Conservation (phyloP, 2,888 invertebrate genomes). For the Tanypteryx hageni region DNA sequence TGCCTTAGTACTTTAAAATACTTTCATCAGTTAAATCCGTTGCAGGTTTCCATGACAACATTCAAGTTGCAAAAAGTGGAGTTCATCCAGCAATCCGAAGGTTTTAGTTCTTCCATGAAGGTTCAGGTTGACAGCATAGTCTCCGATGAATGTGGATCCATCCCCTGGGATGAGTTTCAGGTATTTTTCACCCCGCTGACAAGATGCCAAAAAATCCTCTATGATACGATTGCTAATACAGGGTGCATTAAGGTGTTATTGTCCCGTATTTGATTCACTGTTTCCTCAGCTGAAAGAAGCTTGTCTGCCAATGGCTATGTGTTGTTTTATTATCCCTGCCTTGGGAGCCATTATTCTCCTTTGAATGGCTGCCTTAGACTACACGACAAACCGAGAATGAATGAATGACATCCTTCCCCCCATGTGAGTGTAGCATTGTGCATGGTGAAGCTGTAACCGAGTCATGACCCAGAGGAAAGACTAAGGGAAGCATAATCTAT, state of each 20-base stretch:
- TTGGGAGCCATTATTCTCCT: conserved; percentile 25
- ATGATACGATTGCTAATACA: conserved; percentile 37
- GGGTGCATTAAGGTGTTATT: conserved; percentile 67
- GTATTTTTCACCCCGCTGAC: conserved; percentile 75
- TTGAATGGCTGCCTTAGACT: conserved; percentile 5
- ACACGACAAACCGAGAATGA: neutral
- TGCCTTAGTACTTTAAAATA: neutral
- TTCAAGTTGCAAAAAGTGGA: conserved; percentile 87
- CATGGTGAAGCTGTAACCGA: neutral
- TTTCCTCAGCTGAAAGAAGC: conserved; percentile 36
- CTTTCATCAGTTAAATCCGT: conserved; percentile 61
- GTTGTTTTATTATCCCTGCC: conserved; percentile 48
- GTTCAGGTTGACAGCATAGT: conserved; percentile 84
- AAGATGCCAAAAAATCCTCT: neutral
- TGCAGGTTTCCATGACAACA: conserved; percentile 78
- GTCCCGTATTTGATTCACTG: conserved; percentile 40
- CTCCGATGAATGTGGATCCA: conserved; percentile 90
- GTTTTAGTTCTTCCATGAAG: conserved; percentile 82
- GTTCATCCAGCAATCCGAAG: conserved; percentile 83
- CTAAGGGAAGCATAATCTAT: too few relatives aligned
- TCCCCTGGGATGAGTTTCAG: conserved; percentile 97
- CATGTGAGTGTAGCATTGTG: neutral
- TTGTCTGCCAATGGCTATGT: conserved; percentile 47
- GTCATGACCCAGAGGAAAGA: neutral
- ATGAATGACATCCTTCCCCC: too few relatives aligned